Conservation (phyloP, 2,888 invertebrate species). For the Colostygia pectinataria region DNA sequence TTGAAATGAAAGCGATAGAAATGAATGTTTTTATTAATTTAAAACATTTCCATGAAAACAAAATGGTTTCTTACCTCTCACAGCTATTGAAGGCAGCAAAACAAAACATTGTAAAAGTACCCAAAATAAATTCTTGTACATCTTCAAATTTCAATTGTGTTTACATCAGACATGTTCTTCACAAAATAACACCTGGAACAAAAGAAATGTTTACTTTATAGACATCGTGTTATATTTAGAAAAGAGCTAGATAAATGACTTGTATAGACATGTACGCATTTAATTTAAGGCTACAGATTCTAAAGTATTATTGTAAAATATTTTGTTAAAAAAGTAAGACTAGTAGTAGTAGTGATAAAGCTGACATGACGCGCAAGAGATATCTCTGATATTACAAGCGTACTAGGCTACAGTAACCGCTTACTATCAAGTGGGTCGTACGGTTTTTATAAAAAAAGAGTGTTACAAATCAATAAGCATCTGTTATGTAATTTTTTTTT, state of each 20-base stretch:
- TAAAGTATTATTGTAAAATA: no score
- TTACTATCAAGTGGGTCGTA: no score
- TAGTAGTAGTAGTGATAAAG: no score
- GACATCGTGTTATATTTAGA: not conserved
- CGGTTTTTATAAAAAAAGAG: no score
- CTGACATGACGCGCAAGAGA: no score
- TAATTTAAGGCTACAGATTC: not conserved
- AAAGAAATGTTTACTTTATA: not conserved
- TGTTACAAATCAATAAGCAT: no score
- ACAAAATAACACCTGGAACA: constrained; percentile 18
- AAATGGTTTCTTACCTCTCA: constrained; percentile 45
- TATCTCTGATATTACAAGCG: no score
- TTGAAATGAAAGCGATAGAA: no score
- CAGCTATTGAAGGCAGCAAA: constrained; percentile 52
- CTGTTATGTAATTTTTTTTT: no score
- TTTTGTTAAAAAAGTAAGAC: no score
- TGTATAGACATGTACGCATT: not conserved
- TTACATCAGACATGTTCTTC: constrained; percentile 10
- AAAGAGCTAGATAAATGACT: constrained; percentile 1
- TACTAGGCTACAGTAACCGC: no score
- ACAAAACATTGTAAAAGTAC: constrained; percentile 48
- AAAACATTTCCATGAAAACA: not conserved
- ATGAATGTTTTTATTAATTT: no score
- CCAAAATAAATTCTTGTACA: constrained; percentile 48
- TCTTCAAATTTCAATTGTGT: constrained; percentile 42